Evolutionary conservation across 2,113 vertebrate species (phyloP), one percentile per base, ranked within the genome.

Genomic region (Corythaeola cristata): DNA sequence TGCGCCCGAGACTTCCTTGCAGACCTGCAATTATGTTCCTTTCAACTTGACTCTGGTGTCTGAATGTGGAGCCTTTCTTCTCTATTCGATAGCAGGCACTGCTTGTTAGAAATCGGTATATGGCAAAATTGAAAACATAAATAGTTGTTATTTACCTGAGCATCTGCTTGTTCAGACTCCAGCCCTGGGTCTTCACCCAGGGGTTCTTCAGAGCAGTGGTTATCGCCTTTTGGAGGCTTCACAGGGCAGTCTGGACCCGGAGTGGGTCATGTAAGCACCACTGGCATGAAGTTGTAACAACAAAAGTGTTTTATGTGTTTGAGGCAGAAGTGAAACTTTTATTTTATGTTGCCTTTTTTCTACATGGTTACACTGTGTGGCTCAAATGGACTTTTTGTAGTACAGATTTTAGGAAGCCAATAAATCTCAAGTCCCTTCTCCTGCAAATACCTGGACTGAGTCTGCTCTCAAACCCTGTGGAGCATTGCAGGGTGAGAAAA

Each of bases 1-100:
- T 37, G 49, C 2, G 0, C 41, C 73, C 5, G 1, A 47, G 19
- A 3, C 30, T 20, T n/a, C 13, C n/a, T 30, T 22, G 3, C 45
- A n/a, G 23, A 26, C 47, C n/a, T 39, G 24, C 12, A 7, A 7
- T 26, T 19, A 1, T 11, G 5, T 28, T n/a, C 63, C 37, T 16
- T 27, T 23, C 64, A 12, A 6, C 41, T 12, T 2, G 5, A 6
- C 6, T n/a, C 41, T 8, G 27, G 13, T 10, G 22, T 27, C 35
- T 33, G 44, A 11, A 3, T 7, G 39, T 24, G 76, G 27, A 17
- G 7, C 15, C 18, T 55, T 28, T 28, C 22, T 58, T 24, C n/a
- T 23, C 56, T 23, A 1, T 20, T 1, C 27, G 52, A 11, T 19
- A 47, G 45, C 18, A 47, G 49, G 30, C 12, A 3, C 17, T 39